phyloP scores from a whole-genome alignment of 2,888 invertebrate species.

The Chaitophorus viminalis region DNA sequence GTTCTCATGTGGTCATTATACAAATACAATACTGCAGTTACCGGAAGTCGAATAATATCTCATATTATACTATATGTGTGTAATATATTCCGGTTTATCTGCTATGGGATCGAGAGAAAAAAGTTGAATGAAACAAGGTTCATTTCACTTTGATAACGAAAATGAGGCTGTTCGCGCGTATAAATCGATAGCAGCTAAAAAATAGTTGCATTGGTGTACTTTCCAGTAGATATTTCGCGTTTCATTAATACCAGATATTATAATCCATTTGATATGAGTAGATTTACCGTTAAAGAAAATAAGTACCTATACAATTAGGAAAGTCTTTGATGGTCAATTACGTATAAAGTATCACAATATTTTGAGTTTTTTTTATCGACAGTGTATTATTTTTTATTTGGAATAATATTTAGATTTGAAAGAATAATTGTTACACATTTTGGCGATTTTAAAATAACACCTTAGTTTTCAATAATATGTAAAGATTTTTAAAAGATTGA shows the following conservation, averaged over 20 bases:
- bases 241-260: not conserved
- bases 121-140: constrained; percentile 50
- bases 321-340: not conserved
- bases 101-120: constrained; percentile 34
- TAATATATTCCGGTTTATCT: constrained; percentile 51
- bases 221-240: constrained; percentile 15
- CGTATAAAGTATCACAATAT: not conserved
- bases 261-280: not conserved
- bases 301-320: not conserved
- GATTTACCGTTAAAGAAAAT: constrained; percentile 2
- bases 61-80: not conserved
- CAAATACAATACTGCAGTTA: constrained; percentile 33
- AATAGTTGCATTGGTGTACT: constrained; percentile 13
- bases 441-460: not conserved
- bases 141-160: constrained; percentile 53
- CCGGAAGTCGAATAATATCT: constrained; percentile 45
- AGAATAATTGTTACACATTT: not conserved
- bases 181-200: not conserved
- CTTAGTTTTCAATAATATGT: not conserved
- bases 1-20: constrained; percentile 55
- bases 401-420: not conserved
- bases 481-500: not conserved
- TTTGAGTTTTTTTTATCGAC: not conserved
- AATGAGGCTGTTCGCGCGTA: not conserved
- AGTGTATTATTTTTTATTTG: not conserved